Evolutionary conservation across 2,113 vertebrate genomes (phyloP), one percentile per base, ranked within the genome.

Genomic region (Ancistrus triradiatus): DNA sequence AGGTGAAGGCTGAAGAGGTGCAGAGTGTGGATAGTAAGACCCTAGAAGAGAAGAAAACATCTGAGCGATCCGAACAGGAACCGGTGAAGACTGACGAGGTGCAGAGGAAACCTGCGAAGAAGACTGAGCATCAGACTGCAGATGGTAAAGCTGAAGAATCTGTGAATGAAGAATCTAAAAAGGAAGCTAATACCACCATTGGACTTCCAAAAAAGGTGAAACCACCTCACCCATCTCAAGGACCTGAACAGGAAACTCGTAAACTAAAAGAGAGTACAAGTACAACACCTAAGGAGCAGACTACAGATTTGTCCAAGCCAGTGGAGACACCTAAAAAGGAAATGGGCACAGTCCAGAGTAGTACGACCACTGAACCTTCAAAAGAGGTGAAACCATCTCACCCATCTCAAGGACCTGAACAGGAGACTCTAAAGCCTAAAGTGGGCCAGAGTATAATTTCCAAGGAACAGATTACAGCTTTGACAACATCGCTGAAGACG

Each of bases 341-440:
- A 28, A 18, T 24, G 51, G 59, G 17, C 10, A 47, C 68, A 31
- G 27, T 31, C 7, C 27, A 31, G 72, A 57, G 11, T 43, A 48
- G 6, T 24, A 49, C 68, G 52, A 22, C 7, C 13, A 42, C 24
- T 6, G 55, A n/a, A 6, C 14, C 38, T 42, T 5, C 13, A 42
- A 42, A 14, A 42, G 14, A 1, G 0, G 50, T 50, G 43, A 56
- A 18, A 28, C 53, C 25, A n/a, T n/a, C 35, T 37, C 35, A 13
- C 24, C 14, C 24, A 19, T 52, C 43, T 15, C 15, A 28, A 3
- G 15, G 51, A 17, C 40, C 68, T 9, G 51, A 58, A 49, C 50
- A 56, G 22, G 21, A 42, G 57, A 19, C 35, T 31, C 1, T n/a
- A 53, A 4, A 18, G 25, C 27, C 27, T 3, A 31, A 3, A 31